Percentiles rank a stretch among this genome's conserved stretches.
Conservation (phyloP, 1,140 invertebrate genomes). For the Diachasmimorpha longicaudata region DNA sequence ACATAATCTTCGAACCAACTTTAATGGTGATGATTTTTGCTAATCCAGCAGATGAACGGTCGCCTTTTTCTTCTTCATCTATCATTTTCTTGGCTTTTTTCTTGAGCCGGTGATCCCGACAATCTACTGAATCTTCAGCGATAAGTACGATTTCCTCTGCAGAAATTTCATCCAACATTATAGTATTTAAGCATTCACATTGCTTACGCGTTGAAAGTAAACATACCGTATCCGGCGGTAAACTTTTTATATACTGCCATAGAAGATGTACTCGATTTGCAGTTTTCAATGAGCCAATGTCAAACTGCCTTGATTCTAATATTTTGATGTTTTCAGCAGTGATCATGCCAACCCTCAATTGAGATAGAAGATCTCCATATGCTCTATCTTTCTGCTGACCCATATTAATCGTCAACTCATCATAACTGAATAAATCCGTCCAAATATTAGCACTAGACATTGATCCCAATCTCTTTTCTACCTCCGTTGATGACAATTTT, state of each 20-base stretch:
- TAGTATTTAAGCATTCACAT: constrained; percentile 12
- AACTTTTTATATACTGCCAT: constrained; percentile 19
- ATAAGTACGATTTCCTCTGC: constrained; percentile 5
- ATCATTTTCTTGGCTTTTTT: constrained; percentile 18
- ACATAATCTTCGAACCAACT: constrained; percentile 42
- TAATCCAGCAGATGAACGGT: constrained; percentile 10
- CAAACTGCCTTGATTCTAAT: constrained; percentile 28
- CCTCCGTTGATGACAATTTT: constrained; percentile 25
- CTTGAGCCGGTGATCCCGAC: neutral
- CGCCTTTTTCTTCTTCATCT: neutral
- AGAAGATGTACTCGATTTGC: constrained; percentile 21
- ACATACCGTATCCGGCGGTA: constrained; percentile 27
- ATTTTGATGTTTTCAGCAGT: constrained; percentile 11
- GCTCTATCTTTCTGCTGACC: constrained; percentile 33
- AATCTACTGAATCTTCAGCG: constrained; percentile 16
- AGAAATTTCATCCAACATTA: constrained; percentile 8
- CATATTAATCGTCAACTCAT: constrained; percentile 38
- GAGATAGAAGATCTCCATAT: constrained; percentile 29
- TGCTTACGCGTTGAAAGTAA: constrained; percentile 14
- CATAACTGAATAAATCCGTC: constrained; percentile 31
- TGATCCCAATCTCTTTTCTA: constrained; percentile 32
- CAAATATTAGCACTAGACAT: constrained; percentile 32
- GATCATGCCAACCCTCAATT: constrained; percentile 25
- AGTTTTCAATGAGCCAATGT: constrained; percentile 9
- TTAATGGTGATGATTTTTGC: constrained; percentile 38